A percentile compares a stretch with the other conserved stretches of the same genome.
Evolutionary conservation across 2,888 invertebrate genomes (phyloP).

Genomic region (Machimus atricapillus): DNA sequence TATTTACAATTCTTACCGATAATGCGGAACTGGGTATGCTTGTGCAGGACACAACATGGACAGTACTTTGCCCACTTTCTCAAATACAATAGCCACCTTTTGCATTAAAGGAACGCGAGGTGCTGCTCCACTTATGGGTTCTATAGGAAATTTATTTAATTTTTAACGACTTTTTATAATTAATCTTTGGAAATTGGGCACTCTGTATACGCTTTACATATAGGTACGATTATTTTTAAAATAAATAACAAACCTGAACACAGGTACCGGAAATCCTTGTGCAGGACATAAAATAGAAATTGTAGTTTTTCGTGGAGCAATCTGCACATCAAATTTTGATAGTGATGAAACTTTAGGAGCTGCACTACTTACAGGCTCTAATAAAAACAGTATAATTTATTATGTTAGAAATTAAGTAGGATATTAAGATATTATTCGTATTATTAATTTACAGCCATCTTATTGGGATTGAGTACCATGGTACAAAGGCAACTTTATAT

Average conservation of each 20-base stretch:
- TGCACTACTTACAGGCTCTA: constrained; percentile 75
- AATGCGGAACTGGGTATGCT: constrained; percentile 70
- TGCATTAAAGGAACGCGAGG: constrained; percentile 69
- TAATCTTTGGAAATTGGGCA: not conserved
- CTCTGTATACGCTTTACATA: not conserved
- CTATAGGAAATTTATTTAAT: constrained; percentile 58
- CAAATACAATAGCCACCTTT: constrained; percentile 55
- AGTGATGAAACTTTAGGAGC: constrained; percentile 71
- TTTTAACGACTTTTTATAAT: not conserved
- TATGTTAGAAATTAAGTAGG: not conserved
- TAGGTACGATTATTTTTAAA: not conserved
- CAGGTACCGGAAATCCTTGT: constrained; percentile 66
- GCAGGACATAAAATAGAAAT: constrained; percentile 62
- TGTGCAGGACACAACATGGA: constrained; percentile 69
- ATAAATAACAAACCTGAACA: constrained; percentile 62
- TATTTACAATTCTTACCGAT: constrained; percentile 62
- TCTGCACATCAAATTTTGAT: constrained; percentile 59
- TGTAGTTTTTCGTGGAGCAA: constrained; percentile 50
- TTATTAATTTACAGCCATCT: not conserved
- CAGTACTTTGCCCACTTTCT: constrained; percentile 53
- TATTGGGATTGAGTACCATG: not conserved
- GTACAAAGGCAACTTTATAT: not conserved
- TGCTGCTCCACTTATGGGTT: constrained; percentile 73
- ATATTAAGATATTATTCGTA: not conserved
- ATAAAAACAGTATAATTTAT: constrained; percentile 54